Evolutionary conservation across 2,797 vertebrate genomes (phyloP).

Genomic region (Coregonus ussuriensis): DNA sequence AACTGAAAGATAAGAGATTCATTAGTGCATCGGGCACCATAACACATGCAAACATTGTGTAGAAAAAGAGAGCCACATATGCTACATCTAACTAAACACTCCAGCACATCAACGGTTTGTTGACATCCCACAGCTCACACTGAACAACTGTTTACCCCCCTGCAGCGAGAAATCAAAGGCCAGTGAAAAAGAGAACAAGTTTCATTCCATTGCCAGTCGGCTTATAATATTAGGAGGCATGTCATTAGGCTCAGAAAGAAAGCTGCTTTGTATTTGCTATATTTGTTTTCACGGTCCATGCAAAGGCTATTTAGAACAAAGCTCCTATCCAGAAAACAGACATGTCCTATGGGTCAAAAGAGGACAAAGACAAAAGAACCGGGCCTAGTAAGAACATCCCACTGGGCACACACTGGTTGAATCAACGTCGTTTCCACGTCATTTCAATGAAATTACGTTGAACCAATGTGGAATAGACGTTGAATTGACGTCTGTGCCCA

Average conservation of each 20-base stretch:
- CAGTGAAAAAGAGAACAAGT: background rate
- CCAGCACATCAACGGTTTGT: slow-evolving; percentile 15
- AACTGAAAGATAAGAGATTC: too few relatives aligned
- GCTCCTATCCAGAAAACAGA: slow-evolving; percentile 49
- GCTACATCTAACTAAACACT: background rate
- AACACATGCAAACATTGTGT: background rate
- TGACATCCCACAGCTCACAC: slow-evolving; percentile 10
- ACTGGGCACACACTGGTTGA: too few relatives aligned
- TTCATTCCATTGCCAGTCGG: slow-evolving; percentile 37
- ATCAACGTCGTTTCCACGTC: too few relatives aligned
- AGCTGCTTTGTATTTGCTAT: slow-evolving; percentile 60
- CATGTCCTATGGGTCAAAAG: slow-evolving; percentile 23
- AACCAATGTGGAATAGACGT: too few relatives aligned
- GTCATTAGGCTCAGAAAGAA: slow-evolving; percentile 69
- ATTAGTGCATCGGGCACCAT: background rate
- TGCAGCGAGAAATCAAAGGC: background rate
- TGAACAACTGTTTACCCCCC: background rate
- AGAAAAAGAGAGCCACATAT: background rate
- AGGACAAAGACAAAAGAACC: slow-evolving; percentile 35
- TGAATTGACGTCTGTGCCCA: too few relatives aligned
- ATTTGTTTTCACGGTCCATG: slow-evolving; percentile 64
- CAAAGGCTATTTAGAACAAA: slow-evolving; percentile 66
- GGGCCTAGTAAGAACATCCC: background rate
- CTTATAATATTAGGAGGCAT: slow-evolving; percentile 51
- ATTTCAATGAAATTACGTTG: too few relatives aligned